phyloP scores from a whole-genome alignment of 2,113 vertebrate species.

The Oreochromis aureus region DNA sequence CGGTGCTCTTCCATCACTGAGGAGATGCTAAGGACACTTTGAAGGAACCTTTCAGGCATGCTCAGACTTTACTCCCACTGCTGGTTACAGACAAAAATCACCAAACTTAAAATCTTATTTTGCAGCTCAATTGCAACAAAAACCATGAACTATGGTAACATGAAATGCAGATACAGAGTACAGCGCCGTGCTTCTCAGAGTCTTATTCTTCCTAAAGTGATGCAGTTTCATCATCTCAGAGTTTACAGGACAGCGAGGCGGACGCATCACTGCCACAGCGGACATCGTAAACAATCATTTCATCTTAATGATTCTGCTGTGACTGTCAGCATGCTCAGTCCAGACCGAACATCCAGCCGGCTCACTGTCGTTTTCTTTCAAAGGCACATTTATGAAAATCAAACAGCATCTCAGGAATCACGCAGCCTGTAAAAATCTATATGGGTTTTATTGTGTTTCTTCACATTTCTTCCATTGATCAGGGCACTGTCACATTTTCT shows the following conservation, averaged over 20 bases:
- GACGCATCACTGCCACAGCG: neutral
- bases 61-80: neutral
- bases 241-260: neutral
- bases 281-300: neutral
- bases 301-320: neutral
- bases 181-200: neutral
- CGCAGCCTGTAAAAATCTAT: neutral
- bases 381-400: neutral
- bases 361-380: neutral
- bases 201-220: neutral
- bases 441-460: neutral
- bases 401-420: neutral
- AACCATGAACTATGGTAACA: neutral
- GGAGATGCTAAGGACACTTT: neutral
- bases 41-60: neutral
- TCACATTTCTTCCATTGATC: neutral
- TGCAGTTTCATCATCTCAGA: neutral
- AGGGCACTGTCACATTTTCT: neutral
- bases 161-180: neutral
- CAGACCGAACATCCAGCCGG: neutral
- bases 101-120: neutral
- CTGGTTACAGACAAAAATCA: neutral
- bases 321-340: neutral
- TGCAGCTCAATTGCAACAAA: neutral
- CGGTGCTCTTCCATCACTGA: neutral